Evolutionary conservation across 2,113 vertebrate genomes (phyloP).

Genomic region (Bagarius yarrelli): DNA sequence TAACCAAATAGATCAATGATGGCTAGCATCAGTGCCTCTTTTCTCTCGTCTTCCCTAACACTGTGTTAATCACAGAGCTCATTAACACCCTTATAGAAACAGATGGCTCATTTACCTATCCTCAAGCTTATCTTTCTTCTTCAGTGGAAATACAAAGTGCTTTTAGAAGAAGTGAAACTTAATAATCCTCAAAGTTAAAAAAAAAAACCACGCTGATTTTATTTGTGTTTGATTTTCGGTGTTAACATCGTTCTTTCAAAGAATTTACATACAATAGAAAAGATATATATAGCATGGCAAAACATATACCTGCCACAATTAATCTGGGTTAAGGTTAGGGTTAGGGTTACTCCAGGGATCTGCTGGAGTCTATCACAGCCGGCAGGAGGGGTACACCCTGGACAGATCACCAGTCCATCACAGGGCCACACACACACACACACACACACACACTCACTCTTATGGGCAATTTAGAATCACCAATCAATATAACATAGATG

Average conservation of each 20-base stretch:
- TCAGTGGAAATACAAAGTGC: not conserved
- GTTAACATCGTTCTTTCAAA: not conserved
- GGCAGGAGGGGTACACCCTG: too few species aligned
- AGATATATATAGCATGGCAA: too few species aligned
- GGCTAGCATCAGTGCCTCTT: not conserved
- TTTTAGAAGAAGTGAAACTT: not conserved
- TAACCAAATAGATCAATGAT: conserved; percentile 13
- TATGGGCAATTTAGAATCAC: too few species aligned
- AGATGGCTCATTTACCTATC: conserved; percentile 18
- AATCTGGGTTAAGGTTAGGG: too few species aligned
- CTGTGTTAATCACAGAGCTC: conserved; percentile 14
- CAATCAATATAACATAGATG: too few species aligned
- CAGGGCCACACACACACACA: too few species aligned
- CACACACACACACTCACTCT: too few species aligned
- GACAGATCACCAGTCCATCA: too few species aligned
- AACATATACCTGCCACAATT: too few species aligned
- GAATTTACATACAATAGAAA: not conserved
- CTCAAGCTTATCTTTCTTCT: not conserved
- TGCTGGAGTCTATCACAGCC: too few species aligned
- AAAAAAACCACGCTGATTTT: not conserved
- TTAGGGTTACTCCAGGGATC: too few species aligned
- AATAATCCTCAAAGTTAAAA: not conserved
- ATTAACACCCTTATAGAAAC: conserved; percentile 20
- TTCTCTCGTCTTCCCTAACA: not conserved
- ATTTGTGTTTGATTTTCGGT: too few species aligned